Percentiles rank a stretch among this genome's conserved stretches.
Conservation (phyloP, 2,797 vertebrate genomes). For the Acanthiza pusilla region DNA sequence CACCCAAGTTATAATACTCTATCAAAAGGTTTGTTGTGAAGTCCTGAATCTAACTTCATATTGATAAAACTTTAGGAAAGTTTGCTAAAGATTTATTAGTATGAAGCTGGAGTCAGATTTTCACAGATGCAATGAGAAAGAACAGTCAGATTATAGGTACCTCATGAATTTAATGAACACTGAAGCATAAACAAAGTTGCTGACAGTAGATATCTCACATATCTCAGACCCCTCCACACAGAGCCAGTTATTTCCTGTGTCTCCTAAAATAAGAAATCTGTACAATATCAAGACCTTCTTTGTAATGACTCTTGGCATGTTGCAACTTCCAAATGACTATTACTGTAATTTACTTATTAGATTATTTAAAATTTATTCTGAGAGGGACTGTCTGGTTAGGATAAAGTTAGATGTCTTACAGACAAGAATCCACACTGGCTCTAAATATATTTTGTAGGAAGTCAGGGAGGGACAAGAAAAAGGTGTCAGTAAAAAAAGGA, state of each 20-base stretch:
- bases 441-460: background rate
- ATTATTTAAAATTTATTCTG: slow-evolving; percentile 15
- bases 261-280: background rate
- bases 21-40: background rate
- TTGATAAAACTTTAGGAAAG: background rate
- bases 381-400: background rate
- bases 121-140: background rate
- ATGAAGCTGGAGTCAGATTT: background rate
- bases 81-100: background rate
- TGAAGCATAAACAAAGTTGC: background rate
- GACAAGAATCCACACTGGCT: background rate
- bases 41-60: background rate
- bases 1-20: background rate
- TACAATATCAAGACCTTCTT: background rate
- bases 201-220: background rate
- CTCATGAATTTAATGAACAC: background rate
- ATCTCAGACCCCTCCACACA: background rate
- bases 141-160: background rate
- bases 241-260: background rate
- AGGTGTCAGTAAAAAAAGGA: background rate
- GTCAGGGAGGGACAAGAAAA: background rate
- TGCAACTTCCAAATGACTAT: background rate
- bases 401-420: background rate
- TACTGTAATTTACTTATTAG: slow-evolving; percentile 6
- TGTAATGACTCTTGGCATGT: slow-evolving; percentile 13